Conservation (phyloP, 2,113 vertebrate species). For the Poeciliopsis occidentalis region DNA sequence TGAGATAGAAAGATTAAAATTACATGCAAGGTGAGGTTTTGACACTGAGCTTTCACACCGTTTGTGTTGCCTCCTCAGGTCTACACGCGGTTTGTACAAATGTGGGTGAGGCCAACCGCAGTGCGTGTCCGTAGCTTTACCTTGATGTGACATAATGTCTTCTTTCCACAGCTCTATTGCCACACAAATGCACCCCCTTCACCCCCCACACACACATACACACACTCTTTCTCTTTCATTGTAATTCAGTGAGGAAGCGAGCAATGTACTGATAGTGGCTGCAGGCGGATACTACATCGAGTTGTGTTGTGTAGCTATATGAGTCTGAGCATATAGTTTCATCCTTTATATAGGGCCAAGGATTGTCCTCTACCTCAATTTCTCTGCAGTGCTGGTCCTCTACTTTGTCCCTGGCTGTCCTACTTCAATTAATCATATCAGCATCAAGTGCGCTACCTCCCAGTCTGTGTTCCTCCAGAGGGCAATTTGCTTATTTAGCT, state of each 20-base stretch:
- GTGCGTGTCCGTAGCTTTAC: constrained; percentile 67
- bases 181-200: constrained; percentile 5
- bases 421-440: constrained; percentile 80
- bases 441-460: constrained; percentile 57
- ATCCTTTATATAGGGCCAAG: constrained; percentile 48
- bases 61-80: constrained; percentile 39
- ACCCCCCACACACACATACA: neutral
- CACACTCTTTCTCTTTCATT: constrained; percentile 49
- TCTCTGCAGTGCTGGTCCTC: constrained; percentile 61
- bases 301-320: constrained; percentile 57
- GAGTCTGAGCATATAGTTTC: constrained; percentile 48
- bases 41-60: constrained; percentile 38
- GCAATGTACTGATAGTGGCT: constrained; percentile 55
- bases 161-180: constrained; percentile 47
- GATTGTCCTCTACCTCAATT: constrained; percentile 71
- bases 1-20: constrained; percentile 64
- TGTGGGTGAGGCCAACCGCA: constrained; percentile 69
- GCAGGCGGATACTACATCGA: constrained; percentile 49
- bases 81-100: constrained; percentile 56
- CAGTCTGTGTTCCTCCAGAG: constrained; percentile 70
- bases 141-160: constrained; percentile 70
- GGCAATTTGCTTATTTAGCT: constrained; percentile 74
- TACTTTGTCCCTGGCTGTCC: constrained; percentile 73
- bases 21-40: constrained; percentile 62
- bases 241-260: constrained; percentile 67